Conservation (phyloP, 2,888 invertebrate genomes). For the Auanema sp. region DNA sequence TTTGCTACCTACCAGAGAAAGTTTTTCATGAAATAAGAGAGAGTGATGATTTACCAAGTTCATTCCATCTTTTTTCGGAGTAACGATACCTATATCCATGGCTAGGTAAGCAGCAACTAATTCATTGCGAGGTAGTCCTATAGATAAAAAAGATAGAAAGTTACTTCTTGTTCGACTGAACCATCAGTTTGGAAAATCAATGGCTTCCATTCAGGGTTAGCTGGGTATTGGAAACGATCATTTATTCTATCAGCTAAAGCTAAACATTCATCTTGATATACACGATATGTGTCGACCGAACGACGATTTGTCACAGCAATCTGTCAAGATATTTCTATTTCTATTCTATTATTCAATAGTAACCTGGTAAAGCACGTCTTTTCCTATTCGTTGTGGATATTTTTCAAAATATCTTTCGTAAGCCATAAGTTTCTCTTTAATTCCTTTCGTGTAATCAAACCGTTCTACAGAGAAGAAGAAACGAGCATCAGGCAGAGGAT, state of each 20-base stretch:
- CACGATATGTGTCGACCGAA: constrained; percentile 62
- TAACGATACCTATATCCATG: constrained; percentile 64
- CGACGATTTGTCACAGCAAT: constrained; percentile 64
- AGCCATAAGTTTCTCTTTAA: constrained; percentile 59
- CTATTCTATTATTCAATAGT: not conserved
- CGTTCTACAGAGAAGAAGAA: constrained; percentile 64
- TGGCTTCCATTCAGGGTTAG: constrained; percentile 57
- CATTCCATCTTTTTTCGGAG: constrained; percentile 64
- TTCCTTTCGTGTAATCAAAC: constrained; percentile 64
- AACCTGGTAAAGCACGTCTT: constrained; percentile 62
- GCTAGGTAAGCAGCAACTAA: constrained; percentile 63
- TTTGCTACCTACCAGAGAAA: constrained; percentile 51
- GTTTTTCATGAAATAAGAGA: not conserved
- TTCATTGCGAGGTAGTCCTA: constrained; percentile 54
- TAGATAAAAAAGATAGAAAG: no score
- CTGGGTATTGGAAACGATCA: constrained; percentile 34
- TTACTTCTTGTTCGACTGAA: no score
- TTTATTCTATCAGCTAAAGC: constrained; percentile 58
- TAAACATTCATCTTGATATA: constrained; percentile 63
- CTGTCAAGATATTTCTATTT: constrained; percentile 20
- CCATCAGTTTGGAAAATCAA: constrained; percentile 63
- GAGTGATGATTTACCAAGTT: constrained; percentile 45
- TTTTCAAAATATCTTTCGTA: constrained; percentile 59
- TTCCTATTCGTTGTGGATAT: constrained; percentile 62
- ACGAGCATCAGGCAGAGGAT: constrained; percentile 47